These are phyloP conservation scores for Mellivora capensis DNA, from an alignment of 2,113 vertebrate genomes.

Conservation along the genomic window DNA sequence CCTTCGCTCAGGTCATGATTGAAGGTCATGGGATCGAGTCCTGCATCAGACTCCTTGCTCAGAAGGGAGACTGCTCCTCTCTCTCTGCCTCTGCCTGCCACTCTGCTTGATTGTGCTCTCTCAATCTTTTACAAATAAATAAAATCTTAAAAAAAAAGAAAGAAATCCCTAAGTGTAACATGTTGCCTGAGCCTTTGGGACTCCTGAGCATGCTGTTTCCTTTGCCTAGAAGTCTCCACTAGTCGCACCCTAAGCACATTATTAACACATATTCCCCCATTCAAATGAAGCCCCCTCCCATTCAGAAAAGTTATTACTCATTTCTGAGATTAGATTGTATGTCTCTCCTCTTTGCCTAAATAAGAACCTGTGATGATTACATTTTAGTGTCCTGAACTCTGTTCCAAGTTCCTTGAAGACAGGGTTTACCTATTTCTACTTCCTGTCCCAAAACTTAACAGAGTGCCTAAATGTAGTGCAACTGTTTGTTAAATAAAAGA, in stretches of 20 bases:
- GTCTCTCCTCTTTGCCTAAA: background rate
- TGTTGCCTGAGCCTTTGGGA: background rate
- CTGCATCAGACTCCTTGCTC: no score
- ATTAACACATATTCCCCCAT: background rate
- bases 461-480: background rate
- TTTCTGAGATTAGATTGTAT: background rate
- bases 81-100: no score
- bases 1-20: no score
- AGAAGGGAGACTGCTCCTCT: no score
- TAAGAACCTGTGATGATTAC: background rate
- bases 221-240: background rate
- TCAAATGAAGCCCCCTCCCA: background rate
- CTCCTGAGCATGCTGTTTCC: background rate
- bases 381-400: background rate
- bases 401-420: background rate
- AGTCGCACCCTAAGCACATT: accelerated
- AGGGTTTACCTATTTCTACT: background rate
- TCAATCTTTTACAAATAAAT: no score
- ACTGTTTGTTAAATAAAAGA: background rate
- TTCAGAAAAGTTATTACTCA: background rate
- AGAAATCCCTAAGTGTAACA: background rate
- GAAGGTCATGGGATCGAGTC: no score
- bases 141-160: background rate
- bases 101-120: no score
- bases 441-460: background rate